These are phyloP conservation scores for Halocaridina rubra DNA, from an alignment of 2,888 invertebrate genomes.

Conservation along the genomic window DNA sequence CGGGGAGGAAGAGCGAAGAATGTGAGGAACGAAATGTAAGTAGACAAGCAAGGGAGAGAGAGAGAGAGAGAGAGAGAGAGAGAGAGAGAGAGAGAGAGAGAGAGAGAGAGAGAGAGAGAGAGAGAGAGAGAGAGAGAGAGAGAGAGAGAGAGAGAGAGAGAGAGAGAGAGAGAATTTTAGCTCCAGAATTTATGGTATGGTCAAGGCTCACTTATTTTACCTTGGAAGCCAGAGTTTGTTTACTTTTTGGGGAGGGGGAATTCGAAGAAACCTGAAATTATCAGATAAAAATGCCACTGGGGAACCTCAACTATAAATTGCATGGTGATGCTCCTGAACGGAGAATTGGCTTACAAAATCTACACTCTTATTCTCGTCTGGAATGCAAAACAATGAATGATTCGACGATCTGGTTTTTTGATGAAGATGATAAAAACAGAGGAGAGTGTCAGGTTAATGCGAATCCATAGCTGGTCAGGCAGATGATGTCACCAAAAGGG, in stretches of 20 bases:
- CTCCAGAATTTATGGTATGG: neutral
- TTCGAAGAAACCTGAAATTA: neutral
- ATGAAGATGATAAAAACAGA: no score
- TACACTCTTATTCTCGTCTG: no score
- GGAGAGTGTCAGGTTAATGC: no score
- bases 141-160: neutral
- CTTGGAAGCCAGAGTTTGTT: neutral
- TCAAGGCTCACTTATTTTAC: neutral
- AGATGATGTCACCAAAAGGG: no score
- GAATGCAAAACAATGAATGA: no score
- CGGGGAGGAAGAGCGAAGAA: neutral
- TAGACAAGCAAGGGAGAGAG: no score
- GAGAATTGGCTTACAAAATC: no score
- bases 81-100: neutral
- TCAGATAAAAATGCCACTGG: neutral
- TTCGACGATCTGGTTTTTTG: no score
- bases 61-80: neutral
- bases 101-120: neutral
- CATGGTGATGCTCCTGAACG: no score
- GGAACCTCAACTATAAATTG: no score
- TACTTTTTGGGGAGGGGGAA: neutral
- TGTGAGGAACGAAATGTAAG: neutral
- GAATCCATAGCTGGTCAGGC: no score
- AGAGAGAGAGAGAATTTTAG: neutral
- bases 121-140: neutral